Percentiles rank a stretch among this genome's conserved stretches.
Evolutionary conservation across 2,113 vertebrate species (phyloP).

Genomic region (Murina feae): DNA sequence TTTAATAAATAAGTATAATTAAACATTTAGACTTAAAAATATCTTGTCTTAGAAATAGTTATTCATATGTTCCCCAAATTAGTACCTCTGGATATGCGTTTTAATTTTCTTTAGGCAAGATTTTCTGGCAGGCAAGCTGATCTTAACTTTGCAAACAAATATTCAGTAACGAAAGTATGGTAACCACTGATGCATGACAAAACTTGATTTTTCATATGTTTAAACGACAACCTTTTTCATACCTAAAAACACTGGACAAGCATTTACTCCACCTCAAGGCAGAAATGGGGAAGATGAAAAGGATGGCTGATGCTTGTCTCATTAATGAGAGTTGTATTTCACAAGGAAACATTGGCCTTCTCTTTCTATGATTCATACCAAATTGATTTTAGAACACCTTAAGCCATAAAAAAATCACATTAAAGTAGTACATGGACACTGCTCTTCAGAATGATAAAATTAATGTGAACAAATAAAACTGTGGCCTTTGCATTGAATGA

Average conservation of each 20-base stretch:
- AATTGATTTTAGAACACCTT: background rate
- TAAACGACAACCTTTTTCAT: background rate
- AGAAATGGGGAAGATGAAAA: background rate
- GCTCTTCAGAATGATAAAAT: background rate
- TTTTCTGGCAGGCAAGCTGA: slow-evolving; percentile 56
- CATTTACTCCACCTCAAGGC: background rate
- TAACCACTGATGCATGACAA: background rate
- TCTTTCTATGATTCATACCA: background rate
- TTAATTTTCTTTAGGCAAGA: slow-evolving; percentile 32
- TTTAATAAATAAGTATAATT: background rate
- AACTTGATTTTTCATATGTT: slow-evolving; percentile 22
- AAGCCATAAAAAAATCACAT: background rate
- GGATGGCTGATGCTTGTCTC: background rate
- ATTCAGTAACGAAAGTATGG: slow-evolving; percentile 16
- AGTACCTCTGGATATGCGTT: background rate
- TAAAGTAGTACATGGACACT: background rate
- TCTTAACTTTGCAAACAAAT: background rate
- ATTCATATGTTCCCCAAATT: background rate
- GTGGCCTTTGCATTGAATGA: background rate
- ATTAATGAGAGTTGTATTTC: background rate
- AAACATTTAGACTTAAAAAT: background rate
- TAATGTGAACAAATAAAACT: background rate
- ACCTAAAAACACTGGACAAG: background rate
- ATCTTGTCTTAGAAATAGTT: background rate
- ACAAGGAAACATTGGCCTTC: slow-evolving; percentile 14